A percentile compares a stretch with the other conserved stretches of the same genome.
Conservation (phyloP, 2,797 vertebrate species). For the Enteromius treurensis region DNA sequence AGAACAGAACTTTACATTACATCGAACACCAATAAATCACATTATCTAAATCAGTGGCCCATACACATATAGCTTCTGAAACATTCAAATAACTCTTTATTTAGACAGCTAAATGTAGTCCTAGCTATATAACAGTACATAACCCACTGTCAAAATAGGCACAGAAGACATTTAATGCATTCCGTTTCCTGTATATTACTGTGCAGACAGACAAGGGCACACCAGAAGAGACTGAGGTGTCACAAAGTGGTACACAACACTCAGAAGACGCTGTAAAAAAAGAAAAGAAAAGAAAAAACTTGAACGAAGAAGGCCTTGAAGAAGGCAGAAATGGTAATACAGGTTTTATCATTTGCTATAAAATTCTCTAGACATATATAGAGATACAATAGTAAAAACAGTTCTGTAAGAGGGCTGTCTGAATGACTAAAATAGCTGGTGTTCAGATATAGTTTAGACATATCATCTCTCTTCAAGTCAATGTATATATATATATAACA, state of each 20-base stretch:
- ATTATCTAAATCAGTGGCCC: not conserved
- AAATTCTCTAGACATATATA: no score
- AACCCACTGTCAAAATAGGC: not conserved
- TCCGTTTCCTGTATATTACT: not conserved
- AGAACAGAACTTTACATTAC: not conserved
- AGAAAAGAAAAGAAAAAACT: not conserved
- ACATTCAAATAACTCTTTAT: not conserved
- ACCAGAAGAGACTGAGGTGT: not conserved
- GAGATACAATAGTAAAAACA: no score
- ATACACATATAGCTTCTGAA: not conserved
- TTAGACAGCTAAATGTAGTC: not conserved
- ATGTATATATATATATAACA: not conserved
- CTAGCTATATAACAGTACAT: not conserved
- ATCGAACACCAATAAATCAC: not conserved
- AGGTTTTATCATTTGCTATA: not conserved
- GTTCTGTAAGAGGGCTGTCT: no score
- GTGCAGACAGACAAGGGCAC: not conserved
- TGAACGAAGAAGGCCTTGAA: no score
- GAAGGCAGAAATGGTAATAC: not conserved
- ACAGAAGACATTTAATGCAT: not conserved
- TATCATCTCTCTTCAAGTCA: no score
- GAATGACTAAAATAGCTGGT: no score
- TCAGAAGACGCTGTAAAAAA: not conserved
- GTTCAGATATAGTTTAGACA: no score
- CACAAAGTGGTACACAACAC: not conserved